A percentile compares a stretch with the other conserved stretches of the same genome.
Conservation (phyloP, 35 echinoderm and acorn worm species). For the Holothuria glaberrima region DNA sequence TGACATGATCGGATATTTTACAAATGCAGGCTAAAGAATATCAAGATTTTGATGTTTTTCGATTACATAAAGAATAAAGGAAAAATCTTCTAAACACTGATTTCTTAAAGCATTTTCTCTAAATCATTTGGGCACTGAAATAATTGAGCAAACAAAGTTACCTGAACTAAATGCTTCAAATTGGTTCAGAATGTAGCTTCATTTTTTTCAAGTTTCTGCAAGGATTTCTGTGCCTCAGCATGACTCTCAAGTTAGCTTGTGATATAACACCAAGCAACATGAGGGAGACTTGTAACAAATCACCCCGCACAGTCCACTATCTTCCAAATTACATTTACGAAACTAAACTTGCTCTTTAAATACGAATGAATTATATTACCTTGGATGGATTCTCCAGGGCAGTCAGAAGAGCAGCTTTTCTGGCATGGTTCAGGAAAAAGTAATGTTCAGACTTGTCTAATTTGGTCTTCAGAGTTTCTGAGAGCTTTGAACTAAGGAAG, state of each 20-base stretch:
- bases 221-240: not conserved
- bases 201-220: no score
- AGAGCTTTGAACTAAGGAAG: slow-evolving; percentile 8
- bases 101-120: no score
- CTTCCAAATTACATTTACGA: no score
- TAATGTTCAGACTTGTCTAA: slow-evolving; percentile 60
- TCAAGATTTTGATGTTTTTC: no score
- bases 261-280: not conserved
- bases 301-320: no score
- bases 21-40: no score
- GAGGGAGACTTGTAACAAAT: not conserved
- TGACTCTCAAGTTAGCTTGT: no score
- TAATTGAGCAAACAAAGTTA: no score
- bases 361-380: slow-evolving; percentile 7
- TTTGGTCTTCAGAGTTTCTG: not conserved
- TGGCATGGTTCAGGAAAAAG: slow-evolving; percentile 71
- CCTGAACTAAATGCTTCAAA: not conserved
- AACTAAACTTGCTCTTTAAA: not conserved
- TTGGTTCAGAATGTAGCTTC: not conserved
- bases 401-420: slow-evolving; percentile 60
- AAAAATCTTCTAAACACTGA: no score
- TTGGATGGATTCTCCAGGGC: slow-evolving; percentile 77
- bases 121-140: no score
- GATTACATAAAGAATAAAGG: no score
- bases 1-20: no score